These are phyloP conservation scores for Lateolabrax maculatus DNA, from an alignment of 2,797 vertebrate genomes.

Conservation along the genomic window DNA sequence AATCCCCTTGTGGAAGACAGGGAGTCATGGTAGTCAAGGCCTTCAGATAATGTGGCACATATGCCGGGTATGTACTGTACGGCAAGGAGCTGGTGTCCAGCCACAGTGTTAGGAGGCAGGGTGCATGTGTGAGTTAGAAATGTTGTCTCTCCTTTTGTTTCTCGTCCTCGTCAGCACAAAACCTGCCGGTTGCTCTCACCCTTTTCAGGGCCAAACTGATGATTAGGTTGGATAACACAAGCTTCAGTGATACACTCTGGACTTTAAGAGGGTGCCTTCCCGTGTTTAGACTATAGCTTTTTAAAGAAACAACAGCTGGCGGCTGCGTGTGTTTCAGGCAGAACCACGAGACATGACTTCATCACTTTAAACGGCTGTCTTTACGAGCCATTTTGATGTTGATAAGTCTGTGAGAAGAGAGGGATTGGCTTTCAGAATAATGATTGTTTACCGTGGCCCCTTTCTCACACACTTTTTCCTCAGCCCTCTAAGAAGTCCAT, in stretches of 20 bases:
- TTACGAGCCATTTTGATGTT: neutral
- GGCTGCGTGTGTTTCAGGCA: neutral
- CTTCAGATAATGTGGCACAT: constrained; percentile 32
- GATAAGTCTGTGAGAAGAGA: constrained; percentile 3
- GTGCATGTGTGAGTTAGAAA: constrained; percentile 4
- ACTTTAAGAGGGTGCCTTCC: constrained; percentile 26
- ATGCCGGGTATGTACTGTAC: constrained; percentile 39
- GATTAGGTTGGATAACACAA: constrained; percentile 49
- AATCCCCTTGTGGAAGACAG: constrained; percentile 4
- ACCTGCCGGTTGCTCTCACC: constrained; percentile 31
- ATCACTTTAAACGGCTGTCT: constrained; percentile 35
- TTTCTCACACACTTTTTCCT: neutral
- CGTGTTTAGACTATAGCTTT: constrained; percentile 43
- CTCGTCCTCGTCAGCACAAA: constrained; percentile 39
- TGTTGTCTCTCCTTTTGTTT: constrained; percentile 46
- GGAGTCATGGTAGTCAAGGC: constrained; percentile 3
- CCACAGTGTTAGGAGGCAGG: neutral
- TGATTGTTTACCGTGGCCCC: constrained; percentile 15
- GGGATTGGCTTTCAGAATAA: constrained; percentile 45
- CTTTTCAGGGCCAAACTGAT: constrained; percentile 52
- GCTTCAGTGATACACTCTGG: constrained; percentile 2
- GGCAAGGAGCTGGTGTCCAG: constrained; percentile 2
- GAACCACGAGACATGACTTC: constrained; percentile 39
- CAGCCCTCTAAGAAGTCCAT: neutral
- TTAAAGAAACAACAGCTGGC: constrained; percentile 51